Evolutionary conservation across 1,140 invertebrate genomes (phyloP).

Genomic region (Macrocentrus cingulum): DNA sequence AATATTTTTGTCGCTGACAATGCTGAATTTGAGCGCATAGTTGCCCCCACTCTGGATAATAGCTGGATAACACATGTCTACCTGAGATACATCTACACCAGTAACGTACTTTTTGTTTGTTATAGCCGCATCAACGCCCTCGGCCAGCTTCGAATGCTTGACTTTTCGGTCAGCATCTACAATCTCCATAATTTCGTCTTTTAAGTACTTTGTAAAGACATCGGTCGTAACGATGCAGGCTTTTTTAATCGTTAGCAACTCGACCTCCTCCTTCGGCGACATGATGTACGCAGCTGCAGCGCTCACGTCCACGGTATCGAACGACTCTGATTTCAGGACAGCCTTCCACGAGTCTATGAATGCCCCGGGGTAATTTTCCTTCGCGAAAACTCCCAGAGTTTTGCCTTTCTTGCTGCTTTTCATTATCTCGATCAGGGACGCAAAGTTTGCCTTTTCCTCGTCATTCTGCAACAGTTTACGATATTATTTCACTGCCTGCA

Average conservation of each 20-base stretch:
- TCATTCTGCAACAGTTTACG: conserved; percentile 69
- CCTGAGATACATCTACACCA: conserved; percentile 81
- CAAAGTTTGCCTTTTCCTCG: conserved; percentile 94
- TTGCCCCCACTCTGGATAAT: conserved; percentile 98
- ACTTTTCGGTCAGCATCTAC: conserved; percentile 98
- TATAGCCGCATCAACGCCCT: conserved; percentile 90
- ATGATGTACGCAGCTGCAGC: conserved; percentile 83
- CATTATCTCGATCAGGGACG: conserved; percentile 82
- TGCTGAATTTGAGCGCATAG: conserved; percentile 96
- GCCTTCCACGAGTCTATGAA: conserved; percentile 91
- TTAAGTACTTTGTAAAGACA: conserved; percentile 94
- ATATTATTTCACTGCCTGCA: background rate
- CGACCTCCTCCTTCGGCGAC: conserved; percentile 93
- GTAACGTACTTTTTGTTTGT: conserved; percentile 93
- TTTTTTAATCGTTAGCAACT: conserved; percentile 91
- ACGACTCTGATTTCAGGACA: conserved; percentile 72
- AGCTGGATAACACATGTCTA: conserved; percentile 97
- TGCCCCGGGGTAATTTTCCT: conserved; percentile 91
- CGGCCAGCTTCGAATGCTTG: conserved; percentile 90
- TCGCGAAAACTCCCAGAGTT: conserved; percentile 88
- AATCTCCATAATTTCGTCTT: conserved; percentile 98
- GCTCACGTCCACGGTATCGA: conserved; percentile 88
- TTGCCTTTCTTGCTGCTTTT: conserved; percentile 89
- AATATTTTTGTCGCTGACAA: conserved; percentile 88
- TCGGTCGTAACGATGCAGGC: conserved; percentile 91